These are phyloP conservation scores for Cirrhinus molitorella DNA, from an alignment of 2,797 vertebrate genomes.

Conservation along the genomic window DNA sequence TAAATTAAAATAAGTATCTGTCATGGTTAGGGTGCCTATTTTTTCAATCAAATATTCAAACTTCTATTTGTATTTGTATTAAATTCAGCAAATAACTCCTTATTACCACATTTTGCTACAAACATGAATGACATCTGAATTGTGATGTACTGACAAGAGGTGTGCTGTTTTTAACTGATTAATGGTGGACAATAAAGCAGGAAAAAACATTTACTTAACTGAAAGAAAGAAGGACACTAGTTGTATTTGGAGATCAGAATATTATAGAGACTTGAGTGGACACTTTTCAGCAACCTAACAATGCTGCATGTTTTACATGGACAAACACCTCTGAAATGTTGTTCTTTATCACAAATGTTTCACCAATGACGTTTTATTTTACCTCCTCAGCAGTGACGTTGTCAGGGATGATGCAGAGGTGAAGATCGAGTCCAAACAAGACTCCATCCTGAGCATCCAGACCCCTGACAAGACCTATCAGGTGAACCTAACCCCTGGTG, in stretches of 20 bases:
- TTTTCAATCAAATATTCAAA: no score
- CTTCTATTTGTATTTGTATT: no score
- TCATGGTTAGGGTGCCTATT: no score
- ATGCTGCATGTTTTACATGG: background rate
- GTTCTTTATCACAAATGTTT: background rate
- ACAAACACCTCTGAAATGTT: background rate
- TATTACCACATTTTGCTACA: no score
- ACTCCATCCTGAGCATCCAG: constrained; percentile 72
- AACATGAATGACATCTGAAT: no score
- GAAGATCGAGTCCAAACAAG: constrained; percentile 71
- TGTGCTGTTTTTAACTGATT: no score
- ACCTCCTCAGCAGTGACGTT: constrained; percentile 68
- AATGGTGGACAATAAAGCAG: no score
- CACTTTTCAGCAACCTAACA: background rate
- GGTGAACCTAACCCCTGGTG: constrained; percentile 80
- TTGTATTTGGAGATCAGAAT: background rate
- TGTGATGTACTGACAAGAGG: no score
- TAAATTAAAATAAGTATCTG: no score
- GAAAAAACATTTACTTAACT: no score
- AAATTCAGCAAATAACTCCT: no score
- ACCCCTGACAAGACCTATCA: constrained; percentile 67
- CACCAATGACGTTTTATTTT: background rate
- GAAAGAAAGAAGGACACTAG: no score
- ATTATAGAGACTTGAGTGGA: background rate
- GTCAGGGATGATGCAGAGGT: constrained; percentile 68